Evolutionary conservation across 2,797 vertebrate genomes (phyloP), one percentile per base, ranked within the genome.

Genomic region (Trematomus bernacchii): DNA sequence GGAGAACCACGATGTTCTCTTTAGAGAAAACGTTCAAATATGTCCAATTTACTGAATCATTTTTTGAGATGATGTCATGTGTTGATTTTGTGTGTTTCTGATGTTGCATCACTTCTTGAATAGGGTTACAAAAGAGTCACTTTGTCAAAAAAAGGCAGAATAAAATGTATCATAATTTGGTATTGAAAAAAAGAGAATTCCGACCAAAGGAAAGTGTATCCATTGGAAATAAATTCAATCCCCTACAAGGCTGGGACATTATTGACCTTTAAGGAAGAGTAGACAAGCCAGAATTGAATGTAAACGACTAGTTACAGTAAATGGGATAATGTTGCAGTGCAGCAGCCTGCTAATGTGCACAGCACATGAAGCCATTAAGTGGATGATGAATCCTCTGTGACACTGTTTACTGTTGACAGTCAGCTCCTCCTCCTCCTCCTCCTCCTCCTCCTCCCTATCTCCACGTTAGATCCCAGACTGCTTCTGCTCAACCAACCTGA

Each of bases 381-480:
- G 83, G 61, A 80, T 14, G 21, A 33, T 60, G 71, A 3, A 77
- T 74, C 73, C 66, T 61, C 68, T 77, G 72, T 66, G 73, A 77
- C 81, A 57, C 53, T 47, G 63, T 67, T 83, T 82, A 79, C 73
- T 59, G 75, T 66, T 33, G 60, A 75, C 75, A 59, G 52, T 67
- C 66, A 13, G 77, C 71, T 71, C 40, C 66, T 60, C 48, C 77
- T 62, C 30, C 30, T 30, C 46, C 67, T 44, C 27, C 44, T 30
- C 30, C 30, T 30, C n/a, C n/a, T n/a, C 68, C 77, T 70, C 73
- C 77, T 75, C 60, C 44, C 23, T 16, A 23, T 47, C 30, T 53
- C 58, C 46, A 79, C 1, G 27, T 66, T 60, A 71, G 57, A 83
- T 76, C 84, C 66, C 77, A 71, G 46, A n/a, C 81, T 59, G 71